phyloP scores from a whole-genome alignment of 2,113 vertebrate species.

The Euleptes europaea region DNA sequence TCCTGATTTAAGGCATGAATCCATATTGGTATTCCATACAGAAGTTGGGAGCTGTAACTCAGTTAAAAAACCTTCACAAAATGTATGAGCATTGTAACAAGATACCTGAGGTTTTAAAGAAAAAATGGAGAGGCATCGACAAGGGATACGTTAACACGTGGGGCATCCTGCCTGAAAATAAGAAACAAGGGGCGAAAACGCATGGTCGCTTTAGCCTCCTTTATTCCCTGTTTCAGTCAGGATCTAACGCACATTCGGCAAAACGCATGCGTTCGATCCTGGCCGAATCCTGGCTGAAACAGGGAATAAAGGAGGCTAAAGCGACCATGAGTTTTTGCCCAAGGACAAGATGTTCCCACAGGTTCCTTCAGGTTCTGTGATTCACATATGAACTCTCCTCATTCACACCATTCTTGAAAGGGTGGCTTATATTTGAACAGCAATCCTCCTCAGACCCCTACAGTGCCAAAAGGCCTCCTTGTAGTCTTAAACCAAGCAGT shows the following conservation, averaged over 20 bases:
- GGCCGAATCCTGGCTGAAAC: too few species aligned
- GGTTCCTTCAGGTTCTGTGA: neutral
- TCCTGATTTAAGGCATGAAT: too few species aligned
- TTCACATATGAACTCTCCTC: neutral
- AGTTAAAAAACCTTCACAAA: neutral
- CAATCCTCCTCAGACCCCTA: neutral
- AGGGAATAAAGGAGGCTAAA: too few species aligned
- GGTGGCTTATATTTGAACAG: neutral
- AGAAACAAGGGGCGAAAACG: too few species aligned
- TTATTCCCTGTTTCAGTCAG: too few species aligned
- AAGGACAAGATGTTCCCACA: constrained; percentile 5
- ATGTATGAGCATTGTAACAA: neutral
- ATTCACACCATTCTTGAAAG: neutral
- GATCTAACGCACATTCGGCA: too few species aligned
- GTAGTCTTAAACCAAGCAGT: neutral
- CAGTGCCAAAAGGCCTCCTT: neutral
- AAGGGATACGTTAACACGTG: neutral
- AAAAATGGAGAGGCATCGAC: too few species aligned
- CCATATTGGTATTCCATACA: too few species aligned
- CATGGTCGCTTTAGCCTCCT: too few species aligned
- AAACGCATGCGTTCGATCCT: too few species aligned
- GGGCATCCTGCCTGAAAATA: neutral
- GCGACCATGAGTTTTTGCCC: too few species aligned
- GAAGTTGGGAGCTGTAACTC: too few species aligned
- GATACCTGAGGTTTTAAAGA: neutral